phyloP scores from a whole-genome alignment of 2,797 vertebrate species.

The Semaprochilodus insignis region DNA sequence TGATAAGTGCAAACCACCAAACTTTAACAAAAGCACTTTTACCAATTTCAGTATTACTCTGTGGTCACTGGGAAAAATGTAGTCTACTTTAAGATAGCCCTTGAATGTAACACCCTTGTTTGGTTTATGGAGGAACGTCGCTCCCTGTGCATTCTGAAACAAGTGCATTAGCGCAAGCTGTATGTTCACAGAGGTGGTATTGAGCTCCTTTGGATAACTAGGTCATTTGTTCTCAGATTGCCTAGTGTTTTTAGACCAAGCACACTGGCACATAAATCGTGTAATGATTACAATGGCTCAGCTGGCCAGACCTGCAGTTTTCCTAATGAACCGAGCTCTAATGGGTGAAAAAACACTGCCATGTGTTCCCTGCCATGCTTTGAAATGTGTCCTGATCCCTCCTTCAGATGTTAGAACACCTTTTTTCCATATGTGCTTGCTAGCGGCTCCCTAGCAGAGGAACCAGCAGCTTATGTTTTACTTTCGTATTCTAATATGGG shows the following conservation, averaged over 20 bases:
- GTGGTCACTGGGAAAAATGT: conserved; percentile 30
- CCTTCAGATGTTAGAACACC: conserved; percentile 15
- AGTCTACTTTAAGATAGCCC: background rate
- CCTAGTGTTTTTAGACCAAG: conserved; percentile 40
- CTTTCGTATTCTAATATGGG: conserved; percentile 11
- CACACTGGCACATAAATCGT: conserved; percentile 10
- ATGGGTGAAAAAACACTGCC: background rate
- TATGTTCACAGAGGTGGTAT: conserved; percentile 28
- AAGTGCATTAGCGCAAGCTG: conserved; percentile 1
- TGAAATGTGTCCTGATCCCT: conserved; percentile 25
- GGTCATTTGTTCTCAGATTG: conserved; percentile 51
- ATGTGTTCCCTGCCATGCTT: conserved; percentile 17
- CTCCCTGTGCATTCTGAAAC: conserved; percentile 5
- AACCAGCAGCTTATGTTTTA: conserved; percentile 19
- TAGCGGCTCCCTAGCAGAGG: conserved; percentile 8
- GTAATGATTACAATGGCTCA: conserved; percentile 22
- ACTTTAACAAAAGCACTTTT: background rate
- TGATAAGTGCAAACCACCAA: background rate
- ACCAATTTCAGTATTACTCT: background rate
- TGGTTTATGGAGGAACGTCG: background rate
- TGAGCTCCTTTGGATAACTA: conserved; percentile 46
- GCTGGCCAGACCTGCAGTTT: conserved; percentile 28
- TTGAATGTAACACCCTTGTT: conserved; percentile 20
- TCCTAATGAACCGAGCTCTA: conserved; percentile 16
- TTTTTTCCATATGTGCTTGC: conserved; percentile 20